Conservation (phyloP, 2,888 invertebrate genomes). For the Lasioglossum calceatum region DNA sequence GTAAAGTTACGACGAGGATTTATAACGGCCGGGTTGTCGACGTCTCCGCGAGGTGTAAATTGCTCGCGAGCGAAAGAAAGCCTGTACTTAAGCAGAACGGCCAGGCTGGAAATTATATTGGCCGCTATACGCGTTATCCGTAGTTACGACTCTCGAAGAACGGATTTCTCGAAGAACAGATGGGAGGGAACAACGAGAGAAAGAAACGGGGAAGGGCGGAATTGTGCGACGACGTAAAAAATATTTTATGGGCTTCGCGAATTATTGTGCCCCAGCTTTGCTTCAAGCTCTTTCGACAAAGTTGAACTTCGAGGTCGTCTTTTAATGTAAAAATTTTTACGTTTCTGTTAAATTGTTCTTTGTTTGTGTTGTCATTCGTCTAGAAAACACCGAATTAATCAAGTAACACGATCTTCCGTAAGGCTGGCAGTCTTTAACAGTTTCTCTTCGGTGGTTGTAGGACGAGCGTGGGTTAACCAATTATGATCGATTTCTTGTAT, state of each 20-base stretch:
- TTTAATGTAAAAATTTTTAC: not conserved
- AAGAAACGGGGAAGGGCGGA: not conserved
- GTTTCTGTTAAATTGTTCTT: too few species aligned
- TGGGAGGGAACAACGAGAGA: not conserved
- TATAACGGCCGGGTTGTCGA: conserved; percentile 67
- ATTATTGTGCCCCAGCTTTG: not conserved
- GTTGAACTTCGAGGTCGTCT: not conserved
- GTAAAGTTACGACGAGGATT: conserved; percentile 82
- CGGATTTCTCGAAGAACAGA: conserved; percentile 15
- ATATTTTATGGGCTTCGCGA: not conserved
- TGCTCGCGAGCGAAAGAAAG: conserved; percentile 62
- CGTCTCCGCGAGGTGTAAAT: conserved; percentile 58
- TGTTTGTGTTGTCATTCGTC: too few species aligned
- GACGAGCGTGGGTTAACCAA: too few species aligned
- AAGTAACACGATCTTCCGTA: too few species aligned
- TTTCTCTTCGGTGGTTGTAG: too few species aligned
- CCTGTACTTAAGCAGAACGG: conserved; percentile 51
- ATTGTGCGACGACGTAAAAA: not conserved
- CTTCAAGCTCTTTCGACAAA: not conserved
- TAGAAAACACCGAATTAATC: too few species aligned
- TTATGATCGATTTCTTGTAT: not conserved
- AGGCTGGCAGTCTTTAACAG: too few species aligned
- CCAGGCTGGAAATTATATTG: conserved; percentile 59
- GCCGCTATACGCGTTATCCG: conserved; percentile 34
- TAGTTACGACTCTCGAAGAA: conserved; percentile 41